phyloP scores from a whole-genome alignment of 2,888 invertebrate species.

The Noctua pronuba region DNA sequence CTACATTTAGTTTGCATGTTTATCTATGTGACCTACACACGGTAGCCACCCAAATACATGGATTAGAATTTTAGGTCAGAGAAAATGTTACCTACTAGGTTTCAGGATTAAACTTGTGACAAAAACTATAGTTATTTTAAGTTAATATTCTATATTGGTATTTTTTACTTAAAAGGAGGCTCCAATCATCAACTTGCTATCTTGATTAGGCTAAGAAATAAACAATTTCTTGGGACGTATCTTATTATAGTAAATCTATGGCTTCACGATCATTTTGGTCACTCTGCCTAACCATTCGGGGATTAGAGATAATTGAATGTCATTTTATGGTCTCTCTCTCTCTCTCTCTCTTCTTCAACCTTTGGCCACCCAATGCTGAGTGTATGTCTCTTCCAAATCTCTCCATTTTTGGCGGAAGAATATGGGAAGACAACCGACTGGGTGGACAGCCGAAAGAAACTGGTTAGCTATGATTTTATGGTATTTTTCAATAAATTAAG shows the following conservation, averaged over 20 bases:
- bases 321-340: too few relatives aligned
- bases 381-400: too few relatives aligned
- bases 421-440: too few relatives aligned
- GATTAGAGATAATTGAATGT: background rate
- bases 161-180: too few relatives aligned
- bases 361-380: too few relatives aligned
- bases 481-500: background rate
- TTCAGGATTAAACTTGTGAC: background rate
- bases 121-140: background rate
- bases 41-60: background rate
- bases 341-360: too few relatives aligned
- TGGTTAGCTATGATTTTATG: background rate
- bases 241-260: background rate
- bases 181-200: too few relatives aligned
- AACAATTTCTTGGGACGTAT: background rate
- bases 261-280: background rate
- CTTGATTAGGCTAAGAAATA: too few relatives aligned
- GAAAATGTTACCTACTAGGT: background rate
- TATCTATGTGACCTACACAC: constrained; percentile 9
- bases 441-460: too few relatives aligned
- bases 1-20: constrained; percentile 1
- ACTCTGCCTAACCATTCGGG: background rate
- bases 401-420: too few relatives aligned
- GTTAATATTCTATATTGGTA: too few relatives aligned
- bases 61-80: constrained; percentile 19